Evolutionary conservation across 92 coral and sea anemone species (phyloP), one percentile per base, ranked within the genome.

Genomic region (Parazoanthus swiftii): DNA sequence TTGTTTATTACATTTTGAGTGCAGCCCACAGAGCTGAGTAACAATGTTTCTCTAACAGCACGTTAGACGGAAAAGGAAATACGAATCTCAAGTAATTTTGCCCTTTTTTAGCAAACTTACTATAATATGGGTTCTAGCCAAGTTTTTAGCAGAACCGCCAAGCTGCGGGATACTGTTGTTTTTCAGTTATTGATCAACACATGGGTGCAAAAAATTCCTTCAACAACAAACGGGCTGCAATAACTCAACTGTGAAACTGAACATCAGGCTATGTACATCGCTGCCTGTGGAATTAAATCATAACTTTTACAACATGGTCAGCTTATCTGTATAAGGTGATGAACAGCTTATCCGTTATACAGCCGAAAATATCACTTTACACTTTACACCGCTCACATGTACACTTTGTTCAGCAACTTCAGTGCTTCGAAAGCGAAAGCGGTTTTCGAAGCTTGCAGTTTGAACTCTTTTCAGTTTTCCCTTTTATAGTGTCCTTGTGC

Each of bases 81-180:
- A 39, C 13, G 29, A 38, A 3, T 76, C 46, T 38, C 48, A 39
- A 76, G 80, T 39, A 76, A 76, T 39, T 76, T 76, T 76, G 26
- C n/a, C 80, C 80, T 76, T 76, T 76, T 76, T 76, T 42, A 44
- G 80, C 80, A 76, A 76, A 36, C 23, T 54, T 13, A 11, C 59
- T 13, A 54, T 14, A 10, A 54, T 54, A 11, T 54, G 18, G 59
- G 18, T 46, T 46, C 18, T 25, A 18, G 76, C 38, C 76, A 72
- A 72, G 23, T 36, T 33, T 36, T 74, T 36, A 37, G 20, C 23
- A 6, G 7, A 42, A 42, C 9, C 42, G 42, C 77, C 18, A 7
- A 36, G 67, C 42, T 44, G 20, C 48, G 46, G 48, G 20, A 36
- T 29, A 54, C 16, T 56, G n/a, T 48, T 33, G 39, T 56, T n/a